phyloP scores from a whole-genome alignment of 2,888 invertebrate species.

The Xestia c-nigrum region DNA sequence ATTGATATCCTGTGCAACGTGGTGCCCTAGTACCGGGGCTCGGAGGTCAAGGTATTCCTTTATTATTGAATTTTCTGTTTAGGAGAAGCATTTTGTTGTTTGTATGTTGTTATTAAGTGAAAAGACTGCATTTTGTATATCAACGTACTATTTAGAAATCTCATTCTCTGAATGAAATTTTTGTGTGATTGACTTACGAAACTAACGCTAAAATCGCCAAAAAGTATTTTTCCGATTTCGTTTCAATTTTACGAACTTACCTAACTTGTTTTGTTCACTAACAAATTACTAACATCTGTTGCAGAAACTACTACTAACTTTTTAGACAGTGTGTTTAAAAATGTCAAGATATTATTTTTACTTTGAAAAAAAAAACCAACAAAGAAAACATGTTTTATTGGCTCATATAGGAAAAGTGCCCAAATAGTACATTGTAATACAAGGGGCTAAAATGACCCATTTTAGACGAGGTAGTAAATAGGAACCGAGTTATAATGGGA shows the following conservation, averaged over 20 bases:
- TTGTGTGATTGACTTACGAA: not conserved
- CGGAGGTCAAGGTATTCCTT: slow-evolving; percentile 32
- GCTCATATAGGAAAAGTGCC: not conserved
- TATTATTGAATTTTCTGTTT: slow-evolving; percentile 37
- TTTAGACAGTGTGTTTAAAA: not conserved
- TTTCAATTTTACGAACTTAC: not conserved
- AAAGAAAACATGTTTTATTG: not conserved
- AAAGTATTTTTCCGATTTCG: not conserved
- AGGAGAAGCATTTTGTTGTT: not conserved
- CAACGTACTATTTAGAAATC: not conserved
- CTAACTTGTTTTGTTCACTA: not conserved
- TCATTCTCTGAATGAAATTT: not conserved
- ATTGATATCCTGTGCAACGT: slow-evolving; percentile 47
- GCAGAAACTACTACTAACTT: not conserved
- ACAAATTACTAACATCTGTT: not conserved
- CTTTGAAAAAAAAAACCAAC: too few relatives aligned
- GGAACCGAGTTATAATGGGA: too few relatives aligned
- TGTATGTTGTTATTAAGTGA: not conserved
- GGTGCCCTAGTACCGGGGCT: slow-evolving; percentile 21
- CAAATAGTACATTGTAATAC: too few relatives aligned
- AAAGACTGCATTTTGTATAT: not conserved
- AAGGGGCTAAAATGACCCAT: too few relatives aligned
- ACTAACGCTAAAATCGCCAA: not conserved
- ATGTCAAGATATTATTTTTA: too few relatives aligned
- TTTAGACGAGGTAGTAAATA: too few relatives aligned